phyloP scores from a whole-genome alignment of 2,797 vertebrate species.

The Darevskia nairensis region DNA sequence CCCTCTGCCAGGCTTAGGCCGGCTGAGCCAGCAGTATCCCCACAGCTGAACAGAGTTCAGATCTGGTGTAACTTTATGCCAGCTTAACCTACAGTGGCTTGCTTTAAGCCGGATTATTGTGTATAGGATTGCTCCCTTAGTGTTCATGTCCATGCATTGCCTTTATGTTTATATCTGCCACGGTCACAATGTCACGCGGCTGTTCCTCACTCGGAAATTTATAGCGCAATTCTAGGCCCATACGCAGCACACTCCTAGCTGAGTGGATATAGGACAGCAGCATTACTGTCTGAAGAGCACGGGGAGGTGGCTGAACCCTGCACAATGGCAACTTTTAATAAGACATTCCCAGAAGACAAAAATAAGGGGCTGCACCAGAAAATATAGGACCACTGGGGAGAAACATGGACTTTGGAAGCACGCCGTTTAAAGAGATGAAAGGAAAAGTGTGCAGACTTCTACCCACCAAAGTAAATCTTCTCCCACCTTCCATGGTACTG shows the following conservation, averaged over 20 bases:
- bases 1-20: no score
- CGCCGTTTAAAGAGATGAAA: background rate
- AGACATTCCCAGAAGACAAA: background rate
- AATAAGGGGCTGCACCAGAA: background rate
- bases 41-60: no score
- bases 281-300: background rate
- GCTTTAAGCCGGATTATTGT: no score
- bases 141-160: background rate
- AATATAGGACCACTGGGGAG: background rate
- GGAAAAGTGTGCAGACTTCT: background rate
- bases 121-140: no score
- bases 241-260: no score
- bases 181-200: background rate
- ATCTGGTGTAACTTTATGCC: no score
- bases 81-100: no score
- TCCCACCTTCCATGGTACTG: background rate
- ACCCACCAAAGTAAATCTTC: background rate
- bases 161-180: background rate
- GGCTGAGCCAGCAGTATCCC: no score
- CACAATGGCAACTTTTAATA: background rate
- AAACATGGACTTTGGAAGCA: background rate
- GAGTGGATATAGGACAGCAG: no score
- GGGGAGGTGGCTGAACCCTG: background rate
- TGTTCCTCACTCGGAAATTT: background rate
- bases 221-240: no score